Percentiles rank a stretch among this genome's conserved stretches.
Conservation (phyloP, 2,888 invertebrate species). For the Amphimallon solstitiale region DNA sequence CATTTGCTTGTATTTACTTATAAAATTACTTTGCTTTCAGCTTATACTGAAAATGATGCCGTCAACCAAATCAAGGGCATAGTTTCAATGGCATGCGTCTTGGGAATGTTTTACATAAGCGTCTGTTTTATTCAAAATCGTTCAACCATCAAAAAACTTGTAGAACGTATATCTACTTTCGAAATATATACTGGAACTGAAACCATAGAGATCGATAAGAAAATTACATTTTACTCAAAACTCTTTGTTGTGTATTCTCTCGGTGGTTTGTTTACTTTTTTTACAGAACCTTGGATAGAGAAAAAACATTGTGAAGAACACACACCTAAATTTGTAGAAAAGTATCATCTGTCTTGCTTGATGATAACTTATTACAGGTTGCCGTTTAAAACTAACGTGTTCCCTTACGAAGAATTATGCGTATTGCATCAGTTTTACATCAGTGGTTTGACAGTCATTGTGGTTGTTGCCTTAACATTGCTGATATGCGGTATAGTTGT, state of each 20-base stretch:
- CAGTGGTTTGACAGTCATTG: slow-evolving; percentile 47
- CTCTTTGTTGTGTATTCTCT: slow-evolving; percentile 48
- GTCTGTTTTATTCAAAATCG: slow-evolving; percentile 49
- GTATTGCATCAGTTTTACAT: slow-evolving; percentile 50
- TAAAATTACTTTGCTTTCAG: too few species aligned
- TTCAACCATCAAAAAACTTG: slow-evolving; percentile 37
- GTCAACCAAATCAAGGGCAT: slow-evolving; percentile 47
- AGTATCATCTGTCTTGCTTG: slow-evolving; percentile 49
- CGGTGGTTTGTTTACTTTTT: slow-evolving; percentile 48
- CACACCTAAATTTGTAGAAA: slow-evolving; percentile 42
- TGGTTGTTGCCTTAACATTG: slow-evolving; percentile 50
- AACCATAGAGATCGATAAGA: slow-evolving; percentile 44
- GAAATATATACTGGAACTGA: slow-evolving; percentile 34
- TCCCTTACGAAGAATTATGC: slow-evolving; percentile 47
- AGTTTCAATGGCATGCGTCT: slow-evolving; percentile 49
- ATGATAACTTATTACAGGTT: slow-evolving; percentile 45
- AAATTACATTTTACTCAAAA: slow-evolving; percentile 49
- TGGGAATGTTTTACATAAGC: slow-evolving; percentile 51
- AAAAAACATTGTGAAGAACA: slow-evolving; percentile 44
- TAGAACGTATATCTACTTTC: slow-evolving; percentile 31
- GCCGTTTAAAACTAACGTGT: slow-evolving; percentile 49
- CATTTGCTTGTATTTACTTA: too few species aligned
- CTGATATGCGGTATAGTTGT: slow-evolving; percentile 49
- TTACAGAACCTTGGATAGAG: slow-evolving; percentile 48
- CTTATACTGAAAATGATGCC: too few species aligned